Evolutionary conservation across 2,797 vertebrate species (phyloP), one percentile per base, ranked within the genome.

Genomic region (Caiman crocodilus): DNA sequence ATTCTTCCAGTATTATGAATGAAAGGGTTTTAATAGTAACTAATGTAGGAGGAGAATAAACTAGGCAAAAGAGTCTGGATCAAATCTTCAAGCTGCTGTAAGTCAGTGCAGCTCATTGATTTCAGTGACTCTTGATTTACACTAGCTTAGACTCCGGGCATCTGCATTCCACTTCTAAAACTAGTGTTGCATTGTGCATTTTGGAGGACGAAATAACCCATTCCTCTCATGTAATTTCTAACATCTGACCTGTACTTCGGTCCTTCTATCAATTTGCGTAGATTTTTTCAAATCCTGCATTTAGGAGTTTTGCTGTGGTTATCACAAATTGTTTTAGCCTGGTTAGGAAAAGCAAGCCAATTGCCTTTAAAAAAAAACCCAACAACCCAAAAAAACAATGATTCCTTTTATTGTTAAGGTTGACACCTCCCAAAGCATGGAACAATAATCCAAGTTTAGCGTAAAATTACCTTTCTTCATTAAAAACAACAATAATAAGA

Each of bases 401-500:
- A 50, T 74, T 82, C 67, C 32, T 0, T 20, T 20, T 2, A 1
- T 3, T 10, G 85, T 95, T 89, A 78, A 92, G 92, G 92, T 95
- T 89, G 85, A 90, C 90, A 94, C 59, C 79, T 79, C 79, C 61
- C 7, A 21, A 79, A 86, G 58, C 42, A 28, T 67, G 78, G 84
- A 87, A 90, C 84, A 94, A 87, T 93, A 88, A 82, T 92, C 94
- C 80, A 82, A 42, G 73, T 91, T 89, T 87, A 4, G 9, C 97
- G 96, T 95, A 97, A 97, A 97, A 97, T 96, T 96, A 97, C 95
- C 84, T 96, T 96, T 98, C 94, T 96, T 95, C 89, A 94, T 94
- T 96, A 95, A 91, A 94, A 96, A 96, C 88, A 35, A 35, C 7
- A n/a, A 71, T 18, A 71, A 16, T 20, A 58, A 35, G 5, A 35